phyloP scores from a whole-genome alignment of 2,888 invertebrate genomes.

The Megaustenia siamemsis region DNA sequence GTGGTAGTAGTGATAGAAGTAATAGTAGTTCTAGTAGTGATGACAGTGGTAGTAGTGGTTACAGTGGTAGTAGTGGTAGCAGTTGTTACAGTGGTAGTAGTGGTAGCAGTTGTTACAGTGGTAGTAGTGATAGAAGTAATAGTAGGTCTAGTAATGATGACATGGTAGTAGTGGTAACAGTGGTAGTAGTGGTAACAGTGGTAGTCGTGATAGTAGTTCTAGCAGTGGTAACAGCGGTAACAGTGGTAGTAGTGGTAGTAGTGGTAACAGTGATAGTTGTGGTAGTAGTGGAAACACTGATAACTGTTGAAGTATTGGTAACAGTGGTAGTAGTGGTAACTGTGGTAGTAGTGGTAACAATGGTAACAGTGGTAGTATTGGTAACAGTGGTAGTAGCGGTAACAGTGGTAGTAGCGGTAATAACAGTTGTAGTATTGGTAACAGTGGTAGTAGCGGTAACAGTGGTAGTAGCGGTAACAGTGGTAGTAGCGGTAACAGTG shows the following conservation, averaged over 20 bases:
- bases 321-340: too few relatives aligned
- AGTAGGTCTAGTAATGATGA: background rate
- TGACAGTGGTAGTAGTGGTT: background rate
- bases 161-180: background rate
- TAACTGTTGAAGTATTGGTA: too few relatives aligned
- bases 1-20: too few relatives aligned
- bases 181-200: background rate
- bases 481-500: background rate
- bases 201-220: background rate
- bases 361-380: too few relatives aligned
- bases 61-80: background rate
- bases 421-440: too few relatives aligned
- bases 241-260: background rate
- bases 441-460: too few relatives aligned
- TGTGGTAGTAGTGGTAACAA: background rate
- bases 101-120: too few relatives aligned
- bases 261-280: background rate
- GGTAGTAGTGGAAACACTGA: too few relatives aligned
- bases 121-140: too few relatives aligned
- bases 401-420: background rate
- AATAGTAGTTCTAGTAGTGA: too few relatives aligned
- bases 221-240: background rate
- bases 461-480: constrained; percentile 17
- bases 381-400: background rate
- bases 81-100: too few relatives aligned